phyloP scores from a whole-genome alignment of 2,113 vertebrate genomes.

The Spermophilus dauricus region DNA sequence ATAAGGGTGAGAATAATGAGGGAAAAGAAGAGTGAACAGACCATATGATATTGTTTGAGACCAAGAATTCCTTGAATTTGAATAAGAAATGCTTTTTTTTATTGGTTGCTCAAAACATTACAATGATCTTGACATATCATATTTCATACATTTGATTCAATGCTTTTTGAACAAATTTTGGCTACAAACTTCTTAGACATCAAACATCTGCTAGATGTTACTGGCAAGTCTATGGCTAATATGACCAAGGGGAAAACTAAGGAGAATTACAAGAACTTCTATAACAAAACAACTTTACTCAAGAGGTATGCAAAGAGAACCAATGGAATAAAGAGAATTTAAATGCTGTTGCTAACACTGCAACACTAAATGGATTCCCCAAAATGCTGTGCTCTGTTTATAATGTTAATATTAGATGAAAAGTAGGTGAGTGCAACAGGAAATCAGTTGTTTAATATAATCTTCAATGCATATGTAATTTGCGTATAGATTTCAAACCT shows the following conservation, averaged over 20 bases:
- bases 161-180: constrained; percentile 98
- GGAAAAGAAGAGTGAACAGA: constrained; percentile 98
- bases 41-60: constrained; percentile 98
- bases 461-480: constrained; percentile 92
- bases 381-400: constrained; percentile 98
- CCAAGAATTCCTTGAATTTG: constrained; percentile 99
- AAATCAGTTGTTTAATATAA: constrained; percentile 90
- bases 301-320: constrained; percentile 99
- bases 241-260: constrained; percentile 99
- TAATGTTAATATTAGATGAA: constrained; percentile 98
- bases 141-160: constrained; percentile 73
- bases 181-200: constrained; percentile 99
- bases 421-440: constrained; percentile 94
- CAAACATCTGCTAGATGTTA: constrained; percentile 99
- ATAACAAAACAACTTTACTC: constrained; percentile 99
- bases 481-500: constrained; percentile 85
- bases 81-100: constrained; percentile 97
- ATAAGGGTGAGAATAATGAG: constrained; percentile 99
- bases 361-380: constrained; percentile 94
- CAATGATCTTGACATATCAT: too few relatives aligned
- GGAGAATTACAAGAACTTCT: constrained; percentile 99
- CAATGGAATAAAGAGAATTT: constrained; percentile 99
- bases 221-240: constrained; percentile 99
- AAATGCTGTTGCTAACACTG: constrained; percentile 89
- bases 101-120: too few relatives aligned